Evolutionary conservation across 2,113 vertebrate genomes (phyloP), one percentile per base, ranked within the genome.

Genomic region (Alethe castanea): DNA sequence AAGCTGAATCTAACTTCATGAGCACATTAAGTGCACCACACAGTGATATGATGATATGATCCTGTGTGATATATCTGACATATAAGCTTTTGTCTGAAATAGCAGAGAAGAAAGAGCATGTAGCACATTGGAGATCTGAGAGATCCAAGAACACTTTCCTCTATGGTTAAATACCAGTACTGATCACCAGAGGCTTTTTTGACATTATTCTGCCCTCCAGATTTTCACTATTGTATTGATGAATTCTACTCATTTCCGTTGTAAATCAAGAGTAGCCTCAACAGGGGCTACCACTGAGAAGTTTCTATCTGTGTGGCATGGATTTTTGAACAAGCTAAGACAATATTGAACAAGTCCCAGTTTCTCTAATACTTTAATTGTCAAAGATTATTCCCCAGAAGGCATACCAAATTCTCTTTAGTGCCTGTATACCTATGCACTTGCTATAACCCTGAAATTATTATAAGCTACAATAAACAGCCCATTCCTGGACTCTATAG

Each of bases 41-140:
- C 3, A 0, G 48, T 6, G 36, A 61, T 2, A 1, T 23, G 25
- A 67, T 50, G 36, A 65, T 2, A 1, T 23, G 23, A 67, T 50
- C 28, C 65, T 61, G 2, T 76, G 26, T 70, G 42, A 57, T 64
- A 18, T 12, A 73, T 35, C 33, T 72, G 40, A 28, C 19, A 26
- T 26, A 65, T 5, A 38, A 66, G 25, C 40, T 92, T 81, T 56
- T 66, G 24, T 66, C 47, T 66, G 56, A 88, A 83, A 73, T 2
- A 81, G 10, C 28, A 38, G 36, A 62, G 70, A 84, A 81, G 26
- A 71, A 71, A 38, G 6, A 70, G 5, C 5, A 26, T 42, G 16
- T 52, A 86, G 60, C 20, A 65, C 31, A n/a, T 2, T 22, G 45
- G 40, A 82, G 17, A 82, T 42, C 19, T 73, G 29, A 90, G 44